These are phyloP conservation scores for Rhadina sibilatrix DNA, from an alignment of 2,113 vertebrate genomes.

Conservation along the genomic window DNA sequence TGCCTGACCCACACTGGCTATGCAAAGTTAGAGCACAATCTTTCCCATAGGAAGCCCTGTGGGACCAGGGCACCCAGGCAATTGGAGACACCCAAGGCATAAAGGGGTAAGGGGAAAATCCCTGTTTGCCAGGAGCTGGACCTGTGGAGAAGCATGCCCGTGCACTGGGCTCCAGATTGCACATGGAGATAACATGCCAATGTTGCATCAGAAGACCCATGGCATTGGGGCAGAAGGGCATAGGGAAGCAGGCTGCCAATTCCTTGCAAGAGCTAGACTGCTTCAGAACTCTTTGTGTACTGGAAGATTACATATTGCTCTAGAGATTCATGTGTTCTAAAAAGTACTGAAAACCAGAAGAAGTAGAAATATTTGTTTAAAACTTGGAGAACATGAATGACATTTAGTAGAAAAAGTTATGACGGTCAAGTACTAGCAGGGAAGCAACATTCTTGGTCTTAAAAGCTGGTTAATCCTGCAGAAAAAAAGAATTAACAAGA, in stretches of 20 bases:
- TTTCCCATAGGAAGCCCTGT: neutral
- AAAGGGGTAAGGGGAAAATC: neutral
- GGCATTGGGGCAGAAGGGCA: neutral
- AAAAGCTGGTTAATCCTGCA: neutral
- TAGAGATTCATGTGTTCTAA: neutral
- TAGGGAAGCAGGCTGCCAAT: neutral
- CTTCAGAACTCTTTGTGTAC: neutral
- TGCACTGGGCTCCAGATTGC: neutral
- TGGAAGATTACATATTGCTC: neutral
- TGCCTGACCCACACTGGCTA: neutral
- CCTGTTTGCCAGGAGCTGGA: neutral
- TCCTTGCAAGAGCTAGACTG: neutral
- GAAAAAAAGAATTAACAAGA: neutral
- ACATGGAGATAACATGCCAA: neutral
- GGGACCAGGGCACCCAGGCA: neutral
- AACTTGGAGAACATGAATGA: neutral
- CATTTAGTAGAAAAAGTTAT: neutral
- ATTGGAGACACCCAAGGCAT: neutral
- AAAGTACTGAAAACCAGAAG: neutral
- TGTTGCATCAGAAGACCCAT: neutral
- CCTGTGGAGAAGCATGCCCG: rapidly evolving
- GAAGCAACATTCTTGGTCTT: neutral
- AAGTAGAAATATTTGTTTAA: neutral
- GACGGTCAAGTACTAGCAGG: neutral
- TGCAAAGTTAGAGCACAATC: rapidly evolving